Conservation (phyloP, 2,113 vertebrate species). For the Zapus hudsonius region DNA sequence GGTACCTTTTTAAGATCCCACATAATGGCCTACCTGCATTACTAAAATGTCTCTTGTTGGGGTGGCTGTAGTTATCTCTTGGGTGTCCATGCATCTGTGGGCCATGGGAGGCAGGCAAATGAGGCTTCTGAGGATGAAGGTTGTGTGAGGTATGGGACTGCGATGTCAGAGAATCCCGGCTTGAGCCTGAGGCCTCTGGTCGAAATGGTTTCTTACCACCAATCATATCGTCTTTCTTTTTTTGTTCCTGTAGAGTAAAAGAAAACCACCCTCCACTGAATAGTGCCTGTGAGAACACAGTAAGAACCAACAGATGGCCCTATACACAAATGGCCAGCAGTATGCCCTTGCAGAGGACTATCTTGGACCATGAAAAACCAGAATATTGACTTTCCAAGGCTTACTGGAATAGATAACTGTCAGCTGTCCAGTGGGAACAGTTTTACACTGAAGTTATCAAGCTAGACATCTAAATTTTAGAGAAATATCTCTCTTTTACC, state of each 20-base stretch:
- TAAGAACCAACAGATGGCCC: rapidly evolving
- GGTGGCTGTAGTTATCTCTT: slow-evolving; percentile 90
- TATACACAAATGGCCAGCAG: rapidly evolving
- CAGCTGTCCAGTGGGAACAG: background rate
- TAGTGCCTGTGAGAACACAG: rapidly evolving
- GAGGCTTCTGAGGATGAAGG: slow-evolving; percentile 88
- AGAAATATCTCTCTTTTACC: background rate
- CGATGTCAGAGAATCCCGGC: slow-evolving; percentile 91
- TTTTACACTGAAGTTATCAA: background rate
- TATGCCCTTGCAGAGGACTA: background rate
- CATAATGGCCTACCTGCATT: slow-evolving; percentile 87
- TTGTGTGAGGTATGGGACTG: slow-evolving; percentile 86
- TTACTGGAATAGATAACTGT: background rate
- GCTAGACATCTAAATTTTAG: background rate
- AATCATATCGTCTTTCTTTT: slow-evolving; percentile 92
- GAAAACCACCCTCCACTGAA: background rate
- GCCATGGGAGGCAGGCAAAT: slow-evolving; percentile 87
- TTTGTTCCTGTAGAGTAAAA: slow-evolving; percentile 90
- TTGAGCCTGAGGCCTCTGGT: slow-evolving; percentile 92
- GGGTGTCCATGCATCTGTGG: slow-evolving; percentile 91
- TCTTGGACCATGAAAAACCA: background rate
- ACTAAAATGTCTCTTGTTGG: slow-evolving; percentile 94
- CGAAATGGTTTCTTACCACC: slow-evolving; percentile 91
- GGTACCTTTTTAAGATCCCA: background rate
- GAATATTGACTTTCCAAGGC: background rate